Percentiles rank a stretch among this genome's conserved stretches.
These are phyloP conservation scores for Drosophila tripunctata DNA, from an alignment of 2,888 invertebrate genomes.

Conservation along the genomic window DNA sequence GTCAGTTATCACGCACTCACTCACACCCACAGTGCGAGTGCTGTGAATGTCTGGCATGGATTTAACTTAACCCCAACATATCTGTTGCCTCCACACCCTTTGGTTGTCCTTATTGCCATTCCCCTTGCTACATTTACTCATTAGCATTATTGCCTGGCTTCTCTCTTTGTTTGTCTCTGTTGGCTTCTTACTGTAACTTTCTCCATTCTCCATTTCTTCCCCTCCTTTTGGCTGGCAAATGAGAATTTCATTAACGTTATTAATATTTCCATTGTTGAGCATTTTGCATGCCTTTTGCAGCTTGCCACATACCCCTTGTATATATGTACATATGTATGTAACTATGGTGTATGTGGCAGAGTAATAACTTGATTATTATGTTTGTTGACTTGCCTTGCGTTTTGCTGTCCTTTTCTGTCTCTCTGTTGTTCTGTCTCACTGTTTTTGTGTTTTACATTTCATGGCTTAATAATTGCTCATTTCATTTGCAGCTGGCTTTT, in stretches of 20 bases:
- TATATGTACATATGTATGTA: background rate
- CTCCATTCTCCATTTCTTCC: background rate
- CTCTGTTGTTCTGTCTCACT: slow-evolving; percentile 13
- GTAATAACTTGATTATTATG: slow-evolving; percentile 73
- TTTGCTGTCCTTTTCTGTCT: slow-evolving; percentile 1
- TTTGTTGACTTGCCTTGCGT: slow-evolving; percentile 50
- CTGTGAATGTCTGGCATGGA: slow-evolving; percentile 23
- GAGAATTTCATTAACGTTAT: slow-evolving; percentile 76
- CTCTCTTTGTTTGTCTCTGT: slow-evolving; percentile 42
- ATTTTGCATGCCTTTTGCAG: slow-evolving; percentile 49
- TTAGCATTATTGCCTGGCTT: slow-evolving; percentile 64
- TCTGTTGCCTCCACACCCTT: background rate
- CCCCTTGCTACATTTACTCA: slow-evolving; percentile 49
- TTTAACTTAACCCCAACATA: slow-evolving; percentile 54
- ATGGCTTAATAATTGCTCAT: slow-evolving; percentile 77
- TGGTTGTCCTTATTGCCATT: background rate
- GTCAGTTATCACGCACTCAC: slow-evolving; percentile 12
- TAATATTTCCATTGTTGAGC: slow-evolving; percentile 73
- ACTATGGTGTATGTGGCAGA: slow-evolving; percentile 17
- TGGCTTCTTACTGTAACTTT: slow-evolving; percentile 23
- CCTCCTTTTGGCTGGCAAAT: slow-evolving; percentile 43
- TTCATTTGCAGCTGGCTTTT: slow-evolving; percentile 70
- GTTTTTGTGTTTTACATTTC: slow-evolving; percentile 58
- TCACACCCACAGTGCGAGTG: background rate
- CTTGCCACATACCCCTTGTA: slow-evolving; percentile 5